Conservation (phyloP, 2,113 vertebrate species). For the Cottus gobio region DNA sequence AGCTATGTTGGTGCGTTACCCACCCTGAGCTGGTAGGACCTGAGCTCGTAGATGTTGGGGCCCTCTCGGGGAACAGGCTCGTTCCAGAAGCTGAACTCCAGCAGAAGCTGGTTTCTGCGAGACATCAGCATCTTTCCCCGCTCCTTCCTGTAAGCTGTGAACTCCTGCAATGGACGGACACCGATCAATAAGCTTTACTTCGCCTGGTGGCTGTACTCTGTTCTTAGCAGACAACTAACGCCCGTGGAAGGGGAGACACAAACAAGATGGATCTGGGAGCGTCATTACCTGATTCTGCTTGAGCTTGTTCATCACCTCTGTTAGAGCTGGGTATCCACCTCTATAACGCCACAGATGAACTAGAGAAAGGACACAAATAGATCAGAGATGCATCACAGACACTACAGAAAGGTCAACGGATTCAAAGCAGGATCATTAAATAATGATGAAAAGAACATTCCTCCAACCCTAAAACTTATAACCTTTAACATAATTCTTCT, state of each 20-base stretch:
- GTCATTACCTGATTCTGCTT: conserved; percentile 89
- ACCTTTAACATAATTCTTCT: not conserved
- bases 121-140: conserved; percentile 94
- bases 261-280: not conserved
- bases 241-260: not conserved
- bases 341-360: conserved; percentile 97
- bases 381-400: not conserved
- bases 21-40: conserved; percentile 95
- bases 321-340: conserved; percentile 96
- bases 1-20: conserved; percentile 54
- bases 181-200: conserved; percentile 19
- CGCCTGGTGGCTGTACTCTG: not conserved
- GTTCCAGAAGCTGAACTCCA: conserved; percentile 99
- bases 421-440: not conserved
- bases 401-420: not conserved
- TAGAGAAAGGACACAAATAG: conserved; percentile 72
- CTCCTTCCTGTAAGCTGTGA: conserved; percentile 90
- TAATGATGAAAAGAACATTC: not conserved
- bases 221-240: not conserved
- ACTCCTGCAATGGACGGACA: conserved; percentile 83
- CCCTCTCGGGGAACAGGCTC: conserved; percentile 90
- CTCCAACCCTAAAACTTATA: not conserved
- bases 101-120: conserved; percentile 91
- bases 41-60: conserved; percentile 95
- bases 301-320: conserved; percentile 96